A percentile compares a stretch with the other conserved stretches of the same genome.
These are phyloP conservation scores for Turritopsis rubra DNA, from an alignment of 30 jellyfish, hydroid and myxozoan species.

Conservation along the genomic window DNA sequence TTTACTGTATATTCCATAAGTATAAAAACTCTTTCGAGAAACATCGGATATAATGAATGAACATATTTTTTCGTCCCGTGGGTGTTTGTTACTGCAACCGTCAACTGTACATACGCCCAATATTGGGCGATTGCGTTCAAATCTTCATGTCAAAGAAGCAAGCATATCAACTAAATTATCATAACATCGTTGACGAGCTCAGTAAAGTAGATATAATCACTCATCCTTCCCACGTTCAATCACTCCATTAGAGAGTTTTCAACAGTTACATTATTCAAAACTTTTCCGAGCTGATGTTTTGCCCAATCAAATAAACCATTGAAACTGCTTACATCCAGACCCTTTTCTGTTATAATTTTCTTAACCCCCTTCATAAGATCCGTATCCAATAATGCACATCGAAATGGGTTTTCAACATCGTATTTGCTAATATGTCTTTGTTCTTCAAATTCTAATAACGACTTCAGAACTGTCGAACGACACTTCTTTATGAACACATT, in stretches of 20 bases:
- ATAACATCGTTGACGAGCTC: no score
- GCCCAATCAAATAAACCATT: slow-evolving; percentile 35
- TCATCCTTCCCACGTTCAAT: no score
- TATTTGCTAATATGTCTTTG: slow-evolving; percentile 26
- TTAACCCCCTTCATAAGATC: slow-evolving; percentile 20
- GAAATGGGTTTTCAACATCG: slow-evolving; percentile 67
- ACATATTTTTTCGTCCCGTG: no score
- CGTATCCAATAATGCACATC: slow-evolving; percentile 34
- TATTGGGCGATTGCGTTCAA: no score
- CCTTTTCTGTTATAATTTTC: slow-evolving; percentile 10
- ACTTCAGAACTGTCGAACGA: slow-evolving; percentile 68
- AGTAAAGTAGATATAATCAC: no score
- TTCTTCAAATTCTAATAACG: slow-evolving; percentile 55
- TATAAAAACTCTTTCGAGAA: no score
- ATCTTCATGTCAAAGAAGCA: no score
- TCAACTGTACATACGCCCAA: no score
- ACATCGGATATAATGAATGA: no score
- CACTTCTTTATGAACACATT: slow-evolving; percentile 51
- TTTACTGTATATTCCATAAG: no score
- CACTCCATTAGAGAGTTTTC: background rate
- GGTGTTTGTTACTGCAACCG: no score
- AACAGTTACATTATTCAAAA: slow-evolving; percentile 22
- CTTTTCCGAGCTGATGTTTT: slow-evolving; percentile 17
- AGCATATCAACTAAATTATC: no score
- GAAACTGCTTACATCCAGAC: background rate